A percentile compares a stretch with the other conserved stretches of the same genome.
phyloP scores from a whole-genome alignment of 2,888 invertebrate species.

The Phragmatobia fuliginosa region DNA sequence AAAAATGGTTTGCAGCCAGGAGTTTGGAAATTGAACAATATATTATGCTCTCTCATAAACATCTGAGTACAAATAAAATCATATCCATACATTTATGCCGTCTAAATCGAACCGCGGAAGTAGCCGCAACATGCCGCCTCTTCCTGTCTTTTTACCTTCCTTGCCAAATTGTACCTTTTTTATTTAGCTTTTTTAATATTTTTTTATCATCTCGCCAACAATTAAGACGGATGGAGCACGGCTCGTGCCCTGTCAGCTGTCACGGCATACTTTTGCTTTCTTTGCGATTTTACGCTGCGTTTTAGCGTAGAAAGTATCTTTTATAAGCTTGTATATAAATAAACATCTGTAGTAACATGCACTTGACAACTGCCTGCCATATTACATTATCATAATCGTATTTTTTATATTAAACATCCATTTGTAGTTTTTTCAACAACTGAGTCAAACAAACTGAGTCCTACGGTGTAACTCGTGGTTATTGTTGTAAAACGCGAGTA shows the following conservation, averaged over 20 bases:
- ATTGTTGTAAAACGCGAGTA: too few relatives aligned
- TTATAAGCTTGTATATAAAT: slow-evolving; percentile 23
- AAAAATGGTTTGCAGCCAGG: too few relatives aligned
- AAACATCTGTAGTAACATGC: slow-evolving; percentile 36
- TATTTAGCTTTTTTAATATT: slow-evolving; percentile 60
- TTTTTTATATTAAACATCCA: too few relatives aligned
- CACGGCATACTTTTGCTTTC: slow-evolving; percentile 67
- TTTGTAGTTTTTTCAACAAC: too few relatives aligned
- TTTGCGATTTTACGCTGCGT: slow-evolving; percentile 49
- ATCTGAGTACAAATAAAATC: neutral
- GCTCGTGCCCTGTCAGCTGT: slow-evolving; percentile 81
- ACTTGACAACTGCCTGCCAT: slow-evolving; percentile 26
- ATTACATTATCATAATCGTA: neutral
- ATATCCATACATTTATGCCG: slow-evolving; percentile 59
- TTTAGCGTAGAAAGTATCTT: slow-evolving; percentile 46
- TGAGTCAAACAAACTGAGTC: too few relatives aligned
- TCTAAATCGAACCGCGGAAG: slow-evolving; percentile 75
- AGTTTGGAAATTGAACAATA: too few relatives aligned
- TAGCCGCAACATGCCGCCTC: slow-evolving; percentile 81
- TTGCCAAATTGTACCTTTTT: slow-evolving; percentile 79
- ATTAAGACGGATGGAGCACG: slow-evolving; percentile 69
- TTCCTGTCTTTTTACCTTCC: slow-evolving; percentile 80
- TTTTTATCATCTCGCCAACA: slow-evolving; percentile 60
- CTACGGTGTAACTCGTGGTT: too few relatives aligned
- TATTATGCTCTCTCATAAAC: neutral